Evolutionary conservation across 2,113 vertebrate genomes (phyloP).

Genomic region (Catharus fuscescens): DNA sequence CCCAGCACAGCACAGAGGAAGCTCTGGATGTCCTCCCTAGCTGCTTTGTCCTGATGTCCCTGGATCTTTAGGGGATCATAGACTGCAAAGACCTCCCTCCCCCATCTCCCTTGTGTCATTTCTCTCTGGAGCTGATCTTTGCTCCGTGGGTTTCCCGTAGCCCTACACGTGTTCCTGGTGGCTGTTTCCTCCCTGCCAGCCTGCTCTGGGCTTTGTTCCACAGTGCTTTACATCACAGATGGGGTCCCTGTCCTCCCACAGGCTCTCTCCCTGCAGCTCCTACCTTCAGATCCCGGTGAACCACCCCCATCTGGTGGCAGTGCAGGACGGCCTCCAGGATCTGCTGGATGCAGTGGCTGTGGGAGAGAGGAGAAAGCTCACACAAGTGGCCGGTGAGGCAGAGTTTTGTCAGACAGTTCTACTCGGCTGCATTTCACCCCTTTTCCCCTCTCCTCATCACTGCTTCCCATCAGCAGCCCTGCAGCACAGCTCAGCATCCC

Average conservation of each 20-base stretch:
- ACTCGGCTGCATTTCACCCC: background rate
- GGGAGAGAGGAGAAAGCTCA: background rate
- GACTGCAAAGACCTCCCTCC: background rate
- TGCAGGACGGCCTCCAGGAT: slow-evolving; percentile 87
- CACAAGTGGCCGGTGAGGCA: background rate
- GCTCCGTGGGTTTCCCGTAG: background rate
- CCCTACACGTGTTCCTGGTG: background rate
- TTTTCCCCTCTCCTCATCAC: background rate
- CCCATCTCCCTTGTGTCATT: background rate
- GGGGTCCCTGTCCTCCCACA: background rate
- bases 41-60: rapidly evolving
- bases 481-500: background rate
- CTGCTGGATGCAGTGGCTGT: slow-evolving; percentile 67
- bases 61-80: background rate
- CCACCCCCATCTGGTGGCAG: slow-evolving; percentile 89
- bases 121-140: background rate
- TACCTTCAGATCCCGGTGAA: slow-evolving; percentile 88
- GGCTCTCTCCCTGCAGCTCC: background rate
- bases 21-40: background rate
- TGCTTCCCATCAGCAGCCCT: background rate
- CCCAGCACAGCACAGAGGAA: background rate
- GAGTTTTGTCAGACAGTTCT: background rate
- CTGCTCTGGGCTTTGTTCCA: background rate
- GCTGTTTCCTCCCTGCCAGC: too few species aligned
- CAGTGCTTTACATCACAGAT: background rate